Evolutionary conservation across 1,140 invertebrate genomes (phyloP).

Genomic region (Drosophila kikkawai): DNA sequence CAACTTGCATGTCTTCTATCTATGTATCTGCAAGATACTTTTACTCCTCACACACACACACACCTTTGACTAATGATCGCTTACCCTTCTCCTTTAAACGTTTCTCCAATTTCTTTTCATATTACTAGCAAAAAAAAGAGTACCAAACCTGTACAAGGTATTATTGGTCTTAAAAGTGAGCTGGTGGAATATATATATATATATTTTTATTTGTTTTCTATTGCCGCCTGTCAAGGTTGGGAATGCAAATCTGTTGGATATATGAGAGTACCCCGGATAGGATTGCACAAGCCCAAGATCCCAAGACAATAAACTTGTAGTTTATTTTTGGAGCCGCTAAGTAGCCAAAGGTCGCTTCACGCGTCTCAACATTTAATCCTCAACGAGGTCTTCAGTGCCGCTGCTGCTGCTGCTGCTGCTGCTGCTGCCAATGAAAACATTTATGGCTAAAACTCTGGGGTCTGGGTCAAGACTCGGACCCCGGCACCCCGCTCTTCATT

Average conservation of each 20-base stretch:
- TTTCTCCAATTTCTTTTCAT: constrained; percentile 78
- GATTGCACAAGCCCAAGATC: constrained; percentile 36
- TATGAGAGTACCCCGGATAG: constrained; percentile 38
- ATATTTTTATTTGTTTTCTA: constrained; percentile 4
- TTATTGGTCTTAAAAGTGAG: constrained; percentile 62
- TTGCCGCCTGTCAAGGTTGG: constrained; percentile 36
- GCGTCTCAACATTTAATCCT: constrained; percentile 67
- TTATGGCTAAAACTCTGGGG: constrained; percentile 32
- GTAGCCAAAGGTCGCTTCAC: constrained; percentile 77
- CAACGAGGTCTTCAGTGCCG: constrained; percentile 64
- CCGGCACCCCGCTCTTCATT: constrained; percentile 38
- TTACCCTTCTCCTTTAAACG: constrained; percentile 47
- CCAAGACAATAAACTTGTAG: constrained; percentile 59
- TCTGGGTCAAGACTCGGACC: constrained; percentile 52
- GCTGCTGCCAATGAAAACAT: constrained; percentile 65
- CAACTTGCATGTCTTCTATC: constrained; percentile 73
- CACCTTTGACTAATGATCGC: constrained; percentile 70
- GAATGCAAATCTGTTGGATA: constrained; percentile 41
- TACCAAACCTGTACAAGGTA: constrained; percentile 21
- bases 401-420: constrained; percentile 11
- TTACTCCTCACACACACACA: constrained; percentile 59
- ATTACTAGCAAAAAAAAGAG: constrained; percentile 53
- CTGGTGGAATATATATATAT: constrained; percentile 19
- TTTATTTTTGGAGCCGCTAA: constrained; percentile 83
- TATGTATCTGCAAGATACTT: constrained; percentile 81